Base-by-base conservation (phyloP, 2,113 vertebrate genomes). In the Nipponia nippon region DNA sequence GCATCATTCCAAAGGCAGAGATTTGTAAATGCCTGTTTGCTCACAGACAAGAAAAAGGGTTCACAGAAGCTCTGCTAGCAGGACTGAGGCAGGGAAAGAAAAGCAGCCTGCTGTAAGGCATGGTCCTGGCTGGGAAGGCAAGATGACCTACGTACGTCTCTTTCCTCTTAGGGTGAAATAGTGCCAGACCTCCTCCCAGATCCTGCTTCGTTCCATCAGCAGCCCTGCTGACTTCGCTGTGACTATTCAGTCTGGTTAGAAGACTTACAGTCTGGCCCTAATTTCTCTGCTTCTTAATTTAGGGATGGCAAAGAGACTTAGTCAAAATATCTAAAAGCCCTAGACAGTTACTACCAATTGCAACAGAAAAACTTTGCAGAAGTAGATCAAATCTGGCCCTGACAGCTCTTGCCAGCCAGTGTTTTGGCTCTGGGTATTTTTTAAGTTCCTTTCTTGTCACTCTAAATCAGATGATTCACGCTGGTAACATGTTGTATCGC, bases 401-500 rank as follows among this genome's bases (percentile, higher is more conserved):
- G 58, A 83, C 61, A 93, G 94, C 86, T 76, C 73, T 77, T 56
- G 88, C 94, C 95, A 97, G 95, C 89, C 97, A 81, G 80, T 97
- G 92, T 97, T 97, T 96, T 96, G 96, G 97, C 96, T 97, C 87
- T 90, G 95, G 76, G 81, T 95, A 29, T 78, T 97, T 95, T 96
- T 83, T 34, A 92, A 87, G 94, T 93, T 97, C 90, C 88, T 97
- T 97, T 96, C 92, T 93, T 95, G 97, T 98, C 98, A 96, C 96
- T 97, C 94, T 89, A 70, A 63, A 95, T 96, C 82, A 90, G 97
- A 96, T 97, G 98, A 98, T 97, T 97, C 97, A 96, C 83, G 83
- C 97, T 95, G 96, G 94, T 96, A 97, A 98, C 97, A 98, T 95
- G 97, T 87, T 98, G 97, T 96, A 97, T 97, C 93, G 61, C 96